Percentiles rank a stretch among this genome's conserved stretches.
phyloP scores from a whole-genome alignment of 1,140 invertebrate genomes.

The Pentalonia nigronervosa region DNA sequence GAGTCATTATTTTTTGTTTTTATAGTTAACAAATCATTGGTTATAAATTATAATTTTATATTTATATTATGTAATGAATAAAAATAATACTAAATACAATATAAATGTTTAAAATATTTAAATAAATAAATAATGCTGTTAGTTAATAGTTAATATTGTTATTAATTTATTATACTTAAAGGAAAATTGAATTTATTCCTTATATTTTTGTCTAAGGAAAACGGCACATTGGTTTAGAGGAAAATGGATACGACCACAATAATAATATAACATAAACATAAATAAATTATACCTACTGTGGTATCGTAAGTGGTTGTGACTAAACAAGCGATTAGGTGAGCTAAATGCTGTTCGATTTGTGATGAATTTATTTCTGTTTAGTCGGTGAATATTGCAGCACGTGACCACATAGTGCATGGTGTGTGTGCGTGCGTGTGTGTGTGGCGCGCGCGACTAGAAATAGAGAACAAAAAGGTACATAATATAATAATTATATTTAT shows the following conservation, averaged over 20 bases:
- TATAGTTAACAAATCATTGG: neutral
- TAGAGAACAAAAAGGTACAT: constrained; percentile 25
- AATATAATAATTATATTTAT: constrained; percentile 15
- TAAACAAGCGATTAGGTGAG: neutral
- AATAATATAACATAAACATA: neutral
- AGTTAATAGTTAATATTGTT: neutral
- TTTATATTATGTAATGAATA: neutral
- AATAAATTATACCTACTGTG: neutral
- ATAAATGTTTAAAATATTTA: neutral
- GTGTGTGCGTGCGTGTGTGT: neutral
- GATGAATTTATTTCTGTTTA: neutral
- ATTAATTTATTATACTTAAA: neutral
- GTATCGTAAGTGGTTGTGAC: neutral
- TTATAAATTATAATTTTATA: neutral
- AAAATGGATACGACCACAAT: neutral
- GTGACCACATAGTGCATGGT: neutral
- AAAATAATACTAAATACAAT: neutral
- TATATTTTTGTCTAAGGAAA: neutral
- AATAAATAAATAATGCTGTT: neutral
- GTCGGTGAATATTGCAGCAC: constrained; percentile 14
- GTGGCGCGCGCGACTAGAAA: neutral
- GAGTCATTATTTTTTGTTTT: neutral
- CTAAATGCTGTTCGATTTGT: constrained; percentile 11
- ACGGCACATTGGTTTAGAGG: neutral
- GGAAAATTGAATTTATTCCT: neutral